Conservation (phyloP, 1,140 invertebrate species). For the Aphelenchoides fujianensis region DNA sequence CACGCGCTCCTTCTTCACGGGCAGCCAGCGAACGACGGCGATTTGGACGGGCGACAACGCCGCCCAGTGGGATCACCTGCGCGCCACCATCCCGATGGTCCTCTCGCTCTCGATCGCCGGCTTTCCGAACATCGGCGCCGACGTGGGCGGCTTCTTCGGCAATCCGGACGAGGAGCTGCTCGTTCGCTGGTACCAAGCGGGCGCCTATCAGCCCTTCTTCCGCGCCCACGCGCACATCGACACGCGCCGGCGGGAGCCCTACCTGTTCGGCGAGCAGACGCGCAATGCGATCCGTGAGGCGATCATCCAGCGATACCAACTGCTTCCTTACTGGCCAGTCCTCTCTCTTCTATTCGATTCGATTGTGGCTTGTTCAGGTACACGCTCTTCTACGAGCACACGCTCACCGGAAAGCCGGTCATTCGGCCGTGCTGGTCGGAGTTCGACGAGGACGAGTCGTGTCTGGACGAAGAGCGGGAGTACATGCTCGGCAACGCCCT, state of each 20-base stretch:
- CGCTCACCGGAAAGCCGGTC: constrained; percentile 73
- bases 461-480: constrained; percentile 60
- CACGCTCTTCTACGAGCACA: constrained; percentile 86
- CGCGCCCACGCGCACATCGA: constrained; percentile 82
- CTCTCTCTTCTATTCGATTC: constrained; percentile 12
- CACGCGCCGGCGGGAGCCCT: constrained; percentile 91
- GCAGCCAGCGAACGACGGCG: constrained; percentile 79
- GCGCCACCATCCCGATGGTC: constrained; percentile 86
- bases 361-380: constrained; percentile 68
- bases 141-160: constrained; percentile 96
- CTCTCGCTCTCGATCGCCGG: constrained; percentile 83
- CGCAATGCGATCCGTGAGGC: constrained; percentile 75
- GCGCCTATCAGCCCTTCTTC: constrained; percentile 75
- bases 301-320: constrained; percentile 77
- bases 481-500: constrained; percentile 71
- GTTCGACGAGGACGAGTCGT: constrained; percentile 74
- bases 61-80: constrained; percentile 87
- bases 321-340: constrained; percentile 80
- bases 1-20: constrained; percentile 83
- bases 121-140: constrained; percentile 90
- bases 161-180: constrained; percentile 88
- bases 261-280: constrained; percentile 79
- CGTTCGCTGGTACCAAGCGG: constrained; percentile 89
- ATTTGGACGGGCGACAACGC: constrained; percentile 98
- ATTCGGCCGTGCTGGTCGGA: constrained; percentile 85